Base-by-base conservation (phyloP, 2,113 vertebrate species). In the Oncorhynchus gorbuscha region DNA sequence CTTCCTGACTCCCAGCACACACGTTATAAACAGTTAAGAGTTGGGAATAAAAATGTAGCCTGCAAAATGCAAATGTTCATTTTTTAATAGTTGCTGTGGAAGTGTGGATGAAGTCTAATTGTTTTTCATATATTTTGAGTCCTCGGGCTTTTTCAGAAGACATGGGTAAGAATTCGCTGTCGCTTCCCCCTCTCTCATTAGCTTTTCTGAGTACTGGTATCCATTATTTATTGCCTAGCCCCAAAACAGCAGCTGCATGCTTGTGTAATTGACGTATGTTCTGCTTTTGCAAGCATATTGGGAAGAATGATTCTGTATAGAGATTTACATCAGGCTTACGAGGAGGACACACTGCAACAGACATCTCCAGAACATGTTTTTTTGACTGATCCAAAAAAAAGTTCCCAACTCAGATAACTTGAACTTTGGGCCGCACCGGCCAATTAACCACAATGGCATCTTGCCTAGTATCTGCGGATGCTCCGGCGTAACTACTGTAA, bases 171-270 rank as follows among this genome's bases (percentile, higher is more conserved):
- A 86, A 92, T 91, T 92, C 88, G 86, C 90, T 86, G 81, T 84
- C 85, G 89, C 84, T 83, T 69, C 81, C 80, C 76, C 77, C 79
- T 45, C 81, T 89, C 89, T 92, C 89, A 90, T 92, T 92, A 93
- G 90, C 83, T 76, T 80, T 80, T 79, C 86, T 79, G 83, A 90
- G 88, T 76, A 84, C 87, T 87, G 79, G 79, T 86, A 87, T 91
- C 86, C 90, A 92, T 92, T 91, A 90, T 91, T 92, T 91, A 90
- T 92, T 79, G 77, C 73, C 68, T 85, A 80, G 80, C 89, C 81
- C 67, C 61, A 83, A 88, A 90, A 90, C 84, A 90, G 89, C 89
- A 92, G 86, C 92, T 91, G 91, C 83, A 89, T 83, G 82, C 83
- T 87, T 87, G 87, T 88, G 87, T 89, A 87, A 90, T 85, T 66